Conservation (phyloP, 2,797 vertebrate genomes). For the Leuciscus waleckii region DNA sequence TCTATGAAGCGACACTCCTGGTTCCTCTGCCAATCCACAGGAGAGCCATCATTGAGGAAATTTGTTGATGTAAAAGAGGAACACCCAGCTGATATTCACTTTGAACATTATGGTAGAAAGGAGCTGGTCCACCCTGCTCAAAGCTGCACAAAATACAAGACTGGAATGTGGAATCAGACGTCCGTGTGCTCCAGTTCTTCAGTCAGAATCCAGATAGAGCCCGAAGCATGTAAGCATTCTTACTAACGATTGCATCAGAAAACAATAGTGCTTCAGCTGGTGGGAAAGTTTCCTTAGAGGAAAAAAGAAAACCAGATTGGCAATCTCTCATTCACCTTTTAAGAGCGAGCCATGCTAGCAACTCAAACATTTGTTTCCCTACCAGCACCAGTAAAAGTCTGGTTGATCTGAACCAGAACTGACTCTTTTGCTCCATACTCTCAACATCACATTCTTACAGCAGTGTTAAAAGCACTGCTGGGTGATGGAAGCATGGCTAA, state of each 20-base stretch:
- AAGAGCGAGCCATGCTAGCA: conserved; percentile 49
- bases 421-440: conserved; percentile 3
- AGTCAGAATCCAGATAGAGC: conserved; percentile 74
- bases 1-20: conserved; percentile 12
- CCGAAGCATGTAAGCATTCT: conserved; percentile 70
- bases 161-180: conserved; percentile 66
- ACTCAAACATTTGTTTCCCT: conserved; percentile 52
- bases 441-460: neutral
- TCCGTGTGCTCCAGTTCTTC: conserved; percentile 65
- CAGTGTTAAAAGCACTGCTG: neutral
- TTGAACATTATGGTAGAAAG: conserved; percentile 40
- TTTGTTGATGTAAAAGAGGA: conserved; percentile 16
- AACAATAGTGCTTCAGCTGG: conserved; percentile 69
- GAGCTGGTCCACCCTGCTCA: conserved; percentile 28
- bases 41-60: conserved; percentile 10
- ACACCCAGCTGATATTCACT: conserved; percentile 35
- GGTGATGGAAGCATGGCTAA: neutral
- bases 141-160: conserved; percentile 43
- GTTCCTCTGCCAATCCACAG: neutral
- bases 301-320: conserved; percentile 70
- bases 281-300: conserved; percentile 73
- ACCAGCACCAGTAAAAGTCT: neutral
- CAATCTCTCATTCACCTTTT: conserved; percentile 59
- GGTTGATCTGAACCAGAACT: conserved; percentile 4
- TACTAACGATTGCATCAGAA: conserved; percentile 76